Evolutionary conservation across 2,888 invertebrate genomes (phyloP), one percentile per base, ranked within the genome.

Genomic region (Pterobdella sp.): DNA sequence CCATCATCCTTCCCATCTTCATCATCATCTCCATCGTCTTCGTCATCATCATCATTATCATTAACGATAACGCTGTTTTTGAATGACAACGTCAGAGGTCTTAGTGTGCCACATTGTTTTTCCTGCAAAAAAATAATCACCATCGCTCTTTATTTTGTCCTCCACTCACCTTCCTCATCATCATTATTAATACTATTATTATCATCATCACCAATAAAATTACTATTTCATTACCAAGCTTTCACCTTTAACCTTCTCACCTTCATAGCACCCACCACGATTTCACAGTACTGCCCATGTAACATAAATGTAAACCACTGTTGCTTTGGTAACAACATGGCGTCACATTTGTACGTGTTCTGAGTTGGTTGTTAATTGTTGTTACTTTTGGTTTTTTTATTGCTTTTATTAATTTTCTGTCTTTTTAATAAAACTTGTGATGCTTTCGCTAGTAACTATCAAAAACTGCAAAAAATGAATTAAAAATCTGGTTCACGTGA

Each of bases 1-100:
- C 81, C 52, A 81, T 82, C 22, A 80, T 79, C 31, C 81, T 81
- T 66, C 81, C 80, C 74, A 84, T 78, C 69, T 78, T 79, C 4
- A 84, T 80, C 76, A 84, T 84, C n/a, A n/a, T n/a, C n/a, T n/a
- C n/a, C 49, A 14, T 42, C 49, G 7, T 42, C 49, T 42, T 42
- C 49, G 22, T 7, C 7, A 42, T 42, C 49, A 42, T 42, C 22
- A 42, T 42, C 49, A 42, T 14, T 7, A 42, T 22, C 22, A 14
- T 22, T 22, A 42, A 42, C 10, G 10, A 42, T 22, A 42, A 42
- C 49, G 22, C 49, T 42, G 10, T 42, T 22, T 42, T 7, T 42
- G 49, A 42, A 42, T 22, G 49, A 42, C 49, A 42, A 42, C 49
- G 49, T 42, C 22, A 42, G 22, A 14, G 49, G 49, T 14, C 22